Base-by-base conservation (phyloP, 2,888 invertebrate genomes). In the Synanthedon myopaeformis region DNA sequence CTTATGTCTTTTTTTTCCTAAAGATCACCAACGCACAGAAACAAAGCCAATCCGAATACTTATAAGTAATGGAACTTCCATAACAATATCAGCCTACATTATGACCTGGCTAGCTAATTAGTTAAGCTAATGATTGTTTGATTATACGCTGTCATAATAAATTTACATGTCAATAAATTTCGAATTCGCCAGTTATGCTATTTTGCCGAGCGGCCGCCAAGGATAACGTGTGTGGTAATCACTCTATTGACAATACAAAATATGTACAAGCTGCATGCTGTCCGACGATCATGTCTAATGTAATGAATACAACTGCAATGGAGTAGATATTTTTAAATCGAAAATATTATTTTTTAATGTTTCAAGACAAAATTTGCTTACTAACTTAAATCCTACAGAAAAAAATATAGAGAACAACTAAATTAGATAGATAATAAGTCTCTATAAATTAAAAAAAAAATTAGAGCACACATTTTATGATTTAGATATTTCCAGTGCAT, bases 201-300 rank as follows among this genome's bases (percentile, higher is more conserved):
- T 49, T 49, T 49, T 51, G 51, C 17, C 45, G 10, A 14, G 5
- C 51, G 14, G 51, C 53, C 57, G 60, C 55, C 61, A 58, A 70
- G 72, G 69, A 72, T 70, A 69, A 59, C 58, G 62, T 67, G 70
- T 71, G 74, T 66, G 65, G 76, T 76, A 79, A 80, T 75, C 72
- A 75, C 76, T 81, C 69, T 73, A 78, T 81, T 79, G 76, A 75
- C 75, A 76, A 77, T 75, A 73, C 72, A 71, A 65, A 72, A 71
- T 71, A 65, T 71, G 72, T 70, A 66, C 69, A 35, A 35, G 35
- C 45, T 45, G 14, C 49, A 64, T 66, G 64, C 57, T 64, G 76
- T 67, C 70, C 73, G 65, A 72, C 58, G 66, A 69, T 70, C 70
- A 72, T 71, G 72, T 65, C 61, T 60, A 57, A 61, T 62, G 58